A percentile compares a stretch with the other conserved stretches of the same genome.
Conservation (phyloP, 2,888 invertebrate genomes). For the Troides helena region DNA sequence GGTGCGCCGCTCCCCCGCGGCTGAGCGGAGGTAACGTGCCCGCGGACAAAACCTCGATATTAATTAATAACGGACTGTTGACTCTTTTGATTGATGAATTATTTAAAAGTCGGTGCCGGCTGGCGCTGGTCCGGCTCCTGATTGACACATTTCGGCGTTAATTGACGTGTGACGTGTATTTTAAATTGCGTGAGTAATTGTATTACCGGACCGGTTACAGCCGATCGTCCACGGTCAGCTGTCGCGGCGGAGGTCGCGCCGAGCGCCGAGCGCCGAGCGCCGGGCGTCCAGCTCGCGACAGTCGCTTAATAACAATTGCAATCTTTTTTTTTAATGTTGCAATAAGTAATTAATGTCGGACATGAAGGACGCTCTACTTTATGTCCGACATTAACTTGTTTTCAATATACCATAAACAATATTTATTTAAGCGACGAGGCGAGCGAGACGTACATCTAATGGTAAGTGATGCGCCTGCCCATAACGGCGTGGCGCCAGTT, state of each 20-base stretch:
- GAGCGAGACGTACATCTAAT: no score
- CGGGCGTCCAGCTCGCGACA: not conserved
- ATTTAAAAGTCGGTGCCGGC: constrained; percentile 49
- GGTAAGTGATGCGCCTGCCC: no score
- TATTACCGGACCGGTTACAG: constrained; percentile 32
- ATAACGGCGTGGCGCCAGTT: no score
- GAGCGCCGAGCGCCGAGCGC: no score
- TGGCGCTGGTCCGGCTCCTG: constrained; percentile 37
- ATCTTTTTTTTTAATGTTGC: not conserved
- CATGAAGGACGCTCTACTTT: not conserved
- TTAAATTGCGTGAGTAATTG: constrained; percentile 55
- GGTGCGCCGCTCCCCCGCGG: constrained; percentile 26
- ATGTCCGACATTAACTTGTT: no score
- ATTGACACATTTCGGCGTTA: constrained; percentile 70
- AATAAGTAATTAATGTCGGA: constrained; percentile 11
- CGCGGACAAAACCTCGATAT: constrained; percentile 38
- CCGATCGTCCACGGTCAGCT: constrained; percentile 28
- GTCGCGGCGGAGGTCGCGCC: not conserved
- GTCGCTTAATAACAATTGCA: not conserved
- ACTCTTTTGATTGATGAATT: constrained; percentile 48
- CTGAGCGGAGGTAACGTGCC: constrained; percentile 29
- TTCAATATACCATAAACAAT: no score
- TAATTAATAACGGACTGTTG: constrained; percentile 50
- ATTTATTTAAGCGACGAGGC: no score
- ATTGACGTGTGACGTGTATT: constrained; percentile 62